These are phyloP conservation scores for Polylopha cassiicola DNA, from an alignment of 2,888 invertebrate genomes.

Conservation along the genomic window DNA sequence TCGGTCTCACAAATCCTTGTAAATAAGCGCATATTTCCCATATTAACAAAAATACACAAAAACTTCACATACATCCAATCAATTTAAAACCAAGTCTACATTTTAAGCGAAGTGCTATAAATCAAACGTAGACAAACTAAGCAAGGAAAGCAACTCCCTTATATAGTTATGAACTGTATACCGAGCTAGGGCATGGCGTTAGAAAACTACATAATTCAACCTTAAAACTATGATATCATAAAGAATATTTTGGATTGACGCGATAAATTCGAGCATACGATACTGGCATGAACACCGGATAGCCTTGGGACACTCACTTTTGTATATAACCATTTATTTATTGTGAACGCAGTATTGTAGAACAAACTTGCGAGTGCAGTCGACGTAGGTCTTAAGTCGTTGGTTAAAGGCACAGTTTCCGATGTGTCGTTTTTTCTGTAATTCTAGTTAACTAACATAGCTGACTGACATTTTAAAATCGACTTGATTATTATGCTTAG, in stretches of 20 bases:
- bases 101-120: slow-evolving; percentile 28
- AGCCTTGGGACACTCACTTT: slow-evolving; percentile 64
- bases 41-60: slow-evolving; percentile 2
- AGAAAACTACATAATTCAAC: slow-evolving; percentile 24
- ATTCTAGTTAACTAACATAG: slow-evolving; percentile 1
- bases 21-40: too few species aligned
- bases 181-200: slow-evolving; percentile 9
- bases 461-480: slow-evolving; percentile 47
- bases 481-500: slow-evolving; percentile 32
- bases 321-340: slow-evolving; percentile 42
- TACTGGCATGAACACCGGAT: slow-evolving; percentile 43
- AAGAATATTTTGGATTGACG: slow-evolving; percentile 40
- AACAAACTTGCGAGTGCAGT: slow-evolving; percentile 32
- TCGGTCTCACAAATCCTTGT: too few species aligned
- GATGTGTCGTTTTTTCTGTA: slow-evolving; percentile 1
- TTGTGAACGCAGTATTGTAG: slow-evolving; percentile 50
- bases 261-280: slow-evolving; percentile 43
- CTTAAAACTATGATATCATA: slow-evolving; percentile 30
- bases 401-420: slow-evolving; percentile 33
- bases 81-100: slow-evolving; percentile 15
- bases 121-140: slow-evolving; percentile 37
- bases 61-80: slow-evolving; percentile 16
- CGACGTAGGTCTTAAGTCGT: slow-evolving; percentile 29
- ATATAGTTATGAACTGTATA: slow-evolving; percentile 37
- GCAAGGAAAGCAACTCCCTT: slow-evolving; percentile 50